These are phyloP conservation scores for Paragorgia papillata DNA, from an alignment of 92 coral and sea anemone genomes.

Conservation along the genomic window DNA sequence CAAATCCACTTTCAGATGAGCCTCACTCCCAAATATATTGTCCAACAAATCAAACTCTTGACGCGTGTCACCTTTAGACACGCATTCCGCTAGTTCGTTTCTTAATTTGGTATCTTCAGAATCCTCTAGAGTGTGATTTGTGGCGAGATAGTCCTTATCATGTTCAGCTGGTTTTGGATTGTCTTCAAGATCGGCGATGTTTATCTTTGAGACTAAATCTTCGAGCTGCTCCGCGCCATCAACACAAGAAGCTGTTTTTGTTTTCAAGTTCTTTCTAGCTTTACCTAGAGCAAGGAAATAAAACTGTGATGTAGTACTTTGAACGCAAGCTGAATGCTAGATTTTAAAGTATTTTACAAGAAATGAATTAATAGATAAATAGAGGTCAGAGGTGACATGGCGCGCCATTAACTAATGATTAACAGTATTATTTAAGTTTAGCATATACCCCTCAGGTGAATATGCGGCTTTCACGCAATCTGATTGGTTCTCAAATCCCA, in stretches of 20 bases:
- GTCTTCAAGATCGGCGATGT: slow-evolving; percentile 4
- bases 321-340: too few relatives aligned
- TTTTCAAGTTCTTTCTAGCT: slow-evolving; percentile 4
- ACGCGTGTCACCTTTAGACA: not conserved
- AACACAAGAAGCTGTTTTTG: not conserved
- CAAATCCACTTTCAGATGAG: not conserved
- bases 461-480: too few relatives aligned
- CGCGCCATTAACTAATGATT: too few relatives aligned
- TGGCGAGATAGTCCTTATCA: not conserved
- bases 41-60: not conserved
- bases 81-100: not conserved
- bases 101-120: not conserved
- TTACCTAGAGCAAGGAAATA: slow-evolving; percentile 10
- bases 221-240: not conserved
- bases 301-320: not conserved
- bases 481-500: too few relatives aligned
- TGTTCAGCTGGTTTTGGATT: not conserved
- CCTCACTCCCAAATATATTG: not conserved
- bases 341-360: too few relatives aligned
- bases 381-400: too few relatives aligned
- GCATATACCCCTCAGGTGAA: too few relatives aligned
- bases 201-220: not conserved
- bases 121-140: not conserved
- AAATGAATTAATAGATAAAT: too few relatives aligned
- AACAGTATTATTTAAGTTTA: too few relatives aligned